Evolutionary conservation across 2,888 invertebrate genomes (phyloP).

Genomic region (Apotomis capreana): DNA sequence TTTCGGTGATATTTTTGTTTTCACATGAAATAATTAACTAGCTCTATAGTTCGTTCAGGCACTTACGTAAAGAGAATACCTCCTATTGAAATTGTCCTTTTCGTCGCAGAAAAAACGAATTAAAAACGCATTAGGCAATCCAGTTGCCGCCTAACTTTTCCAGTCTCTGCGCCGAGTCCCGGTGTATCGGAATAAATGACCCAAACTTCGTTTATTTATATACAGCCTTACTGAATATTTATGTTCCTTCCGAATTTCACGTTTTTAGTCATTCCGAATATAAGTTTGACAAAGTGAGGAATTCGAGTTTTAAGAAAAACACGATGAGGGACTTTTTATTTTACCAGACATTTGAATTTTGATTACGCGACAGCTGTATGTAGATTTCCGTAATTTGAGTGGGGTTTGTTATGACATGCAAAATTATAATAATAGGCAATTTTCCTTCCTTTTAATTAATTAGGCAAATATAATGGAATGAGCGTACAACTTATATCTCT

Average conservation of each 20-base stretch:
- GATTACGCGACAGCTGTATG: conserved; percentile 39
- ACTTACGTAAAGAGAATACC: conserved; percentile 64
- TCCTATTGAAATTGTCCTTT: conserved; percentile 79
- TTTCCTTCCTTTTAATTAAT: neutral
- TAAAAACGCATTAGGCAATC: conserved; percentile 83
- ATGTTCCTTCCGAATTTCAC: conserved; percentile 74
- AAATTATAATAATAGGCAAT: neutral
- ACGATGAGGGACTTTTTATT: conserved; percentile 44
- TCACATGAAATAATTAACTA: neutral
- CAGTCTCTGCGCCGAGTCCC: conserved; percentile 75
- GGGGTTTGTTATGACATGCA: neutral
- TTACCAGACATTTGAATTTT: conserved; percentile 42
- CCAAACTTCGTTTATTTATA: conserved; percentile 82
- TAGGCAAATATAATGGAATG: neutral
- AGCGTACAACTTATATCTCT: no score
- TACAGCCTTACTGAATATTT: conserved; percentile 78
- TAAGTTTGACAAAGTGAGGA: conserved; percentile 33
- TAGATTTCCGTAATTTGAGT: conserved; percentile 11
- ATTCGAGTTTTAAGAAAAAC: conserved; percentile 49
- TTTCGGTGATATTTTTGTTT: conserved; percentile 3
- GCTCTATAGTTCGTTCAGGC: conserved; percentile 50
- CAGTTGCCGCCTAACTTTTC: conserved; percentile 80
- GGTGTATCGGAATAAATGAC: conserved; percentile 82
- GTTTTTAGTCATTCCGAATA: conserved; percentile 70
- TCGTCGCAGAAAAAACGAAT: conserved; percentile 79